Evolutionary conservation across 1,140 invertebrate genomes (phyloP), one percentile per base, ranked within the genome.

Genomic region (Anthonomus grandis): DNA sequence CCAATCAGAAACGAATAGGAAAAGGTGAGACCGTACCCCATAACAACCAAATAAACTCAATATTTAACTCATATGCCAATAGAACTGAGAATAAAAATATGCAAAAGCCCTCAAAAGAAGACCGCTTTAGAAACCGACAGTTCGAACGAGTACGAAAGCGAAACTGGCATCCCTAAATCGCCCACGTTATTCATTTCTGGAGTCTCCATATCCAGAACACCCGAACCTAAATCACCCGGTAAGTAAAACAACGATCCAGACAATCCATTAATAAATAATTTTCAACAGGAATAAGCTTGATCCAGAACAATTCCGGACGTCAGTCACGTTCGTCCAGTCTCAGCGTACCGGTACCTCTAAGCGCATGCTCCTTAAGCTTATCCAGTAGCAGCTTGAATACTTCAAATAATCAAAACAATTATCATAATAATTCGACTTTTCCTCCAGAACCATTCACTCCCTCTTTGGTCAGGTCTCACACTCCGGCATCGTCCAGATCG

Each of bases 151-250:
- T 79, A 78, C 62, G 79, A 80, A 68, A 79, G 78, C 17, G 79
- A 81, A 65, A 80, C 79, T 13, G 80, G 79, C 1, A 81, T 82
- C 37, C 79, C 80, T 5, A 80, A 79, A 65, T 81, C 79, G 3
- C 80, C 80, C 4, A 82, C 79, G 0, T 66, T 82, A 10, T 81
- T 78, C 64, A 82, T 82, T 50, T 79, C 78, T 21, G 80, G 80
- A n/a, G 79, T 82, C n/a, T 80, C 79, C 1, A 82, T 82, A 53
- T 79, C 75, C 23, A 70, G 80, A 21, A 80, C 79, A 5, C 78
- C 79, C 4, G 78, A 79, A 69, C 73, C 76, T n/a, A 74, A 74
- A 66, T 75, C 73, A 8, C 74, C 76, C 19, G 71, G 74, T 59
- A 53, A 5, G 6, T 21, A n/a, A n/a, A n/a, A n/a, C n/a, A n/a